Evolutionary conservation across 2,113 vertebrate genomes (phyloP), one percentile per base, ranked within the genome.

Genomic region (Centrocercus urophasianus): DNA sequence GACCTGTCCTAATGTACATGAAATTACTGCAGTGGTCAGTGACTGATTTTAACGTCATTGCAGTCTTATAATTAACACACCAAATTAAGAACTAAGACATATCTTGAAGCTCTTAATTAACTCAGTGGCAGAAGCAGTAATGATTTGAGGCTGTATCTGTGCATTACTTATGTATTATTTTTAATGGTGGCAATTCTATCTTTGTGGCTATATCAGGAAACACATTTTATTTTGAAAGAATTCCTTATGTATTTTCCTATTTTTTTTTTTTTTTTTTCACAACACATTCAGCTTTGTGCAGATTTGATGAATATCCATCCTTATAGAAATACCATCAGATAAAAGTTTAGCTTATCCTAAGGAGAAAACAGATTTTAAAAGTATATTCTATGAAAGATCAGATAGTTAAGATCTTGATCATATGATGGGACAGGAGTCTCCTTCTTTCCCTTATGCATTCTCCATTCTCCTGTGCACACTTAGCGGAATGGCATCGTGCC

Each of bases 11-110:
- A 86, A 90, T 84, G 93, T 85, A 73, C 69, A 50, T 60, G 81
- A 95, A 95, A 82, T 86, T 95, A 89, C 64, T 59, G 22, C 36
- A 32, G 71, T 91, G 84, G 72, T 86, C 59, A 94, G 83, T 83
- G 88, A 97, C 83, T 75, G 83, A 94, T 96, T 95, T 93, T 94
- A 92, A 60, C 84, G 79, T 93, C 90, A 91, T 76, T 70, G 36
- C 8, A 76, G 34, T 71, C 83, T 87, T 95, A 73, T 81, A 96
- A 97, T 92, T 97, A 92, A 96, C 96, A 45, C 5, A 57, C 32
- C 52, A 63, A 93, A 77, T 54, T 93, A 45, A 93, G 50, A 96
- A 90, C 60, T 71, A 92, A 93, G 40, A 56, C 18, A 45, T 83
- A 85, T 92, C 32, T 90, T 84, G 70, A 91, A 89, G 47, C 59